These are phyloP conservation scores for Augochlorella aurata DNA, from an alignment of 2,888 invertebrate genomes.

Conservation along the genomic window DNA sequence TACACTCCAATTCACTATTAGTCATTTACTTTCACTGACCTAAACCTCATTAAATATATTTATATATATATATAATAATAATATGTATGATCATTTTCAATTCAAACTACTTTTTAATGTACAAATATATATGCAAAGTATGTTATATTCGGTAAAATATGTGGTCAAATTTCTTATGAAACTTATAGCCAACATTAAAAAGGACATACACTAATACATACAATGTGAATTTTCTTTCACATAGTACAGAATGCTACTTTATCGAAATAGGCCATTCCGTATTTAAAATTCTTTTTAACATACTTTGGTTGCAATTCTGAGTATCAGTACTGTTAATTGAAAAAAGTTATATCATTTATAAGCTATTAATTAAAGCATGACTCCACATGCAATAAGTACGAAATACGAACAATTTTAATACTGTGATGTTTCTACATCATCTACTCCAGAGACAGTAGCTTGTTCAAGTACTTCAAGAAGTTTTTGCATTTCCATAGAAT, in stretches of 20 bases:
- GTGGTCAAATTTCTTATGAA: slow-evolving; percentile 48
- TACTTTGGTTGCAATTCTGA: slow-evolving; percentile 54
- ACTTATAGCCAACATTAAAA: slow-evolving; percentile 53
- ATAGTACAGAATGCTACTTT: slow-evolving; percentile 33
- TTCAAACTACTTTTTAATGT: slow-evolving; percentile 61
- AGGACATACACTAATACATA: slow-evolving; percentile 30
- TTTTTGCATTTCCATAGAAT: slow-evolving; percentile 79
- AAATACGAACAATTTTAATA: slow-evolving; percentile 72
- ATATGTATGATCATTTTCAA: slow-evolving; percentile 51
- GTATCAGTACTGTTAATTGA: slow-evolving; percentile 51
- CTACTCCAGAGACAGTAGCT: slow-evolving; percentile 77
- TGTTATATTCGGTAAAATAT: slow-evolving; percentile 61
- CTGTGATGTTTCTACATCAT: slow-evolving; percentile 77
- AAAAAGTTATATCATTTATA: slow-evolving; percentile 50
- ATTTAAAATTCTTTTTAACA: slow-evolving; percentile 52
- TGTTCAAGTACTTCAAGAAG: slow-evolving; percentile 78
- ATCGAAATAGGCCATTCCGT: slow-evolving; percentile 43
- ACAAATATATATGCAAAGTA: slow-evolving; percentile 67
- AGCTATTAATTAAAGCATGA: slow-evolving; percentile 55
- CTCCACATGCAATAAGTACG: slow-evolving; percentile 66
- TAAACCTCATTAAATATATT: slow-evolving; percentile 59
- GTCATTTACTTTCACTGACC: slow-evolving; percentile 64
- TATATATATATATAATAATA: slow-evolving; percentile 47
- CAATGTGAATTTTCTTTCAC: slow-evolving; percentile 42
- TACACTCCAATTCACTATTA: slow-evolving; percentile 72